These are phyloP conservation scores for Thunnus maccoyii DNA, from an alignment of 2,113 vertebrate species.

Conservation along the genomic window DNA sequence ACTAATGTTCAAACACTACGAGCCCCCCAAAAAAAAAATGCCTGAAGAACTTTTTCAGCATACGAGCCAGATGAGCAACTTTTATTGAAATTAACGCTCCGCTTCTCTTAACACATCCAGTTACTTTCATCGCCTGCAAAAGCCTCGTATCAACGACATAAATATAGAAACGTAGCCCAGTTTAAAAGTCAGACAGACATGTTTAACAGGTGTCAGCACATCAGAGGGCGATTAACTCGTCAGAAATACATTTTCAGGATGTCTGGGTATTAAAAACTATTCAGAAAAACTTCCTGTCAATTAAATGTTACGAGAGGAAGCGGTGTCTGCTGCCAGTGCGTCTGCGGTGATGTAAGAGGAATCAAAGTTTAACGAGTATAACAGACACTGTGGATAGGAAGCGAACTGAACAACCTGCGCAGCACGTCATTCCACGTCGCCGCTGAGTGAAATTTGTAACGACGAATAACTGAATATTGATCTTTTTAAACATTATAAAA, in stretches of 20 bases:
- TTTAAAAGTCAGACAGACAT: too few species aligned
- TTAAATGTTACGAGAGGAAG: constrained; percentile 15
- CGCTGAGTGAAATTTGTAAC: too few species aligned
- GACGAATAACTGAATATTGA: background rate
- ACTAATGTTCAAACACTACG: too few species aligned
- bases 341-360: constrained; percentile 1
- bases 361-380: background rate
- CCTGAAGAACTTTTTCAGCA: too few species aligned
- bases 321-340: background rate
- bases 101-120: too few species aligned
- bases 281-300: constrained; percentile 10
- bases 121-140: too few species aligned
- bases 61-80: too few species aligned
- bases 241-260: background rate
- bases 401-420: background rate
- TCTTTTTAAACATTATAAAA: background rate
- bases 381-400: background rate
- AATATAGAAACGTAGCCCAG: too few species aligned
- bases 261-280: constrained; percentile 17
- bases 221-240: background rate
- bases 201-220: background rate
- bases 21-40: too few species aligned
- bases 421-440: background rate
- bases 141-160: too few species aligned
- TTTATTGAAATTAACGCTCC: too few species aligned